A percentile compares a stretch with the other conserved stretches of the same genome.
These are phyloP conservation scores for Hylyphantes graminicola DNA, from an alignment of 1,140 invertebrate species.

Conservation along the genomic window DNA sequence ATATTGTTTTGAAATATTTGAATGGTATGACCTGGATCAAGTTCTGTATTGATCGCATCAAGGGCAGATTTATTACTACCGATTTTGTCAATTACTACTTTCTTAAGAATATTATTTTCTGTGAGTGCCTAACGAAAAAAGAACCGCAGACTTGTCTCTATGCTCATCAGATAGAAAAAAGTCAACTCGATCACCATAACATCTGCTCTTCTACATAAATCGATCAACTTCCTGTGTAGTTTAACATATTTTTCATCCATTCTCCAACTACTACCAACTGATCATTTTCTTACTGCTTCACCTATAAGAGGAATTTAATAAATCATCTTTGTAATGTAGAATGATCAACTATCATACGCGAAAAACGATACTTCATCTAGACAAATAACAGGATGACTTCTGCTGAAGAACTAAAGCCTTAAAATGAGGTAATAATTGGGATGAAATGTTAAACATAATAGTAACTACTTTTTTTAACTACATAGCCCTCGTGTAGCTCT, in stretches of 20 bases:
- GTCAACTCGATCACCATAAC: conserved; percentile 10
- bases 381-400: too few species aligned
- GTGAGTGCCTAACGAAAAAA: conserved; percentile 1
- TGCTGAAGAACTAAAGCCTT: too few species aligned
- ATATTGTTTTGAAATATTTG: too few species aligned
- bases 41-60: too few species aligned
- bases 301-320: conserved; percentile 8
- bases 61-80: too few species aligned
- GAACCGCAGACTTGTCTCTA: conserved; percentile 2
- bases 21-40: too few species aligned
- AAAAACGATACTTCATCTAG: neutral
- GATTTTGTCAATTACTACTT: conserved; percentile 20
- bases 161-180: neutral
- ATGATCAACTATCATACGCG: neutral
- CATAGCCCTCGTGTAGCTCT: too few species aligned
- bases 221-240: neutral
- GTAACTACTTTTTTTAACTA: too few species aligned
- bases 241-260: conserved; percentile 8
- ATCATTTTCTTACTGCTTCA: conserved; percentile 4
- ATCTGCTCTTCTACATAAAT: conserved; percentile 10
- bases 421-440: too few species aligned
- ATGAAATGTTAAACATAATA: too few species aligned
- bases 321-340: conserved; percentile 1
- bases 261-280: neutral
- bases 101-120: conserved; percentile 17